Evolutionary conservation across 2,797 vertebrate genomes (phyloP), one percentile per base, ranked within the genome.

Genomic region (Mycteria americana): DNA sequence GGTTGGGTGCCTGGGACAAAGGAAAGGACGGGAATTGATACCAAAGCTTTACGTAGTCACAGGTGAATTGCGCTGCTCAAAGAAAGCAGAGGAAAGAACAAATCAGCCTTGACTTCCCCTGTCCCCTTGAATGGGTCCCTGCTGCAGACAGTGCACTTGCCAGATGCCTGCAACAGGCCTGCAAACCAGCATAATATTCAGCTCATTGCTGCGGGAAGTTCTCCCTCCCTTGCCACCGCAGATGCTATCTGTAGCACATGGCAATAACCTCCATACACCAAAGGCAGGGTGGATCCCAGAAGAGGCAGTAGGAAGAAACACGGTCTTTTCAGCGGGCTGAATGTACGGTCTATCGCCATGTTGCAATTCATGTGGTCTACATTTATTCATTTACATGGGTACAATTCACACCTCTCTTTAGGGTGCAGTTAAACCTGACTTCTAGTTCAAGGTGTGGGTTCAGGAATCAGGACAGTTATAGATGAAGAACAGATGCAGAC

Each of bases 171-270:
- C 37, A 43, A 30, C 5, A 82, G 25, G 24, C 35, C 45, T 89
- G 69, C 25, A 37, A 80, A 59, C 12, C 54, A 84, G 28, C 18
- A 53, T 8, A 70, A 48, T 33, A 54, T 15, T 63, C 35, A 50
- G 59, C 33, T 76, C 11, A 19, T 59, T 73, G 60, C 37, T 67
- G n/a, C 63, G 67, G 41, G 27, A 72, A 46, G 13, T 53, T 70
- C 10, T 76, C 24, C 53, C 39, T 83, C 39, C 28, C 39, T 67
- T 33, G 30, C 45, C 30, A 25, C 23, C 0, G 0, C 0, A 3
- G 39, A 27, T 64, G 22, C 28, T 37, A 8, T 15, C 65, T 48
- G 46, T 25, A 75, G 37, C 33, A 74, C 2, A 1, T 16, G 57
- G 37, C 11, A 31, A 64, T 88, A 86, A 51, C 22, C 45, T 85